phyloP scores from a whole-genome alignment of 2,797 vertebrate species.

The Geotrypetes seraphini region DNA sequence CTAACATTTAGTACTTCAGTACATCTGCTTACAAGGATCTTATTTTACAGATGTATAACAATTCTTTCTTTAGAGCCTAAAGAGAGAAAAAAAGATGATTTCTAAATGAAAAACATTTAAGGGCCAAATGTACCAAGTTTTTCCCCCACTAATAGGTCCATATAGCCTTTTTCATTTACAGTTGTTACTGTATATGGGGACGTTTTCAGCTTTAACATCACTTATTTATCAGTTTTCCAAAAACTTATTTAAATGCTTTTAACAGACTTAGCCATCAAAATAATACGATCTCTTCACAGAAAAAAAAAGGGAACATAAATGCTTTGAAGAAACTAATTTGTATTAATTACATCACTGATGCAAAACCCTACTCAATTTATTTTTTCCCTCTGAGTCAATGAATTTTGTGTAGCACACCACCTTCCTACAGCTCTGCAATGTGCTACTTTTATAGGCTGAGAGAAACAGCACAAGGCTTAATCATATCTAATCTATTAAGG shows the following conservation, averaged over 20 bases:
- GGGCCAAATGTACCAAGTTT: no score
- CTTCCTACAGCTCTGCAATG: constrained; percentile 8
- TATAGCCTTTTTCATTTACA: no score
- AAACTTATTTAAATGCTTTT: background rate
- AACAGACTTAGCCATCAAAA: no score
- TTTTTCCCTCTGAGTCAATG: constrained; percentile 17
- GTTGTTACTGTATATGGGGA: no score
- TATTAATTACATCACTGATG: constrained; percentile 5
- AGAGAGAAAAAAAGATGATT: constrained; percentile 2
- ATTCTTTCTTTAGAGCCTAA: constrained; percentile 7
- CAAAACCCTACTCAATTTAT: constrained; percentile 21
- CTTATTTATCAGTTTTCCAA: background rate
- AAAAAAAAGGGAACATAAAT: background rate
- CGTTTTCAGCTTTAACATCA: no score
- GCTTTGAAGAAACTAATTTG: constrained; percentile 5
- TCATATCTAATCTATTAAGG: constrained; percentile 21
- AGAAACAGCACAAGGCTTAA: constrained; percentile 14
- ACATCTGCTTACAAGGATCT: background rate
- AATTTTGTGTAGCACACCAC: constrained; percentile 15
- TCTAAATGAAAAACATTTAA: background rate
- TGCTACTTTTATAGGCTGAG: constrained; percentile 13
- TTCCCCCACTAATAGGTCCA: no score
- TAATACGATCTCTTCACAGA: no score
- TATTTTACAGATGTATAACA: background rate
- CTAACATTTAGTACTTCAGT: no score